Base-by-base conservation (phyloP, 2,888 invertebrate species). In the Griposia aprilina region DNA sequence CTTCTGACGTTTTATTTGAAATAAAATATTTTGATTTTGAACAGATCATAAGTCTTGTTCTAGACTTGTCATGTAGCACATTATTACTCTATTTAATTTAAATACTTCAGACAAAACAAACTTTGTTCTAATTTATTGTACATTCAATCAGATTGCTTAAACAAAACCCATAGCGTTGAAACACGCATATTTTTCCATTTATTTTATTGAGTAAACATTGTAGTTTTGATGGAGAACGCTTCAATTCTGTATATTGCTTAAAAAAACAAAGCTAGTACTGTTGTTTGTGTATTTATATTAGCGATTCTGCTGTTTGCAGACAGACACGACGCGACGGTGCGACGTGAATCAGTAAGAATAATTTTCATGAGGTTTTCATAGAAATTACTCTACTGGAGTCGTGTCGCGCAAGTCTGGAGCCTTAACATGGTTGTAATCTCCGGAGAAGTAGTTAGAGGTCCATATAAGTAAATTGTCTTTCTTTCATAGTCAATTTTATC, bases 201-300 rank as follows among this genome's bases (percentile, higher is more conserved):
- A 67, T 81, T 75, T 71, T 57, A 7, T 23, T n/a, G 20, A 50
- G 30, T 23, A 69, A 60, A 66, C 7, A 36, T 76, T 57, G 20
- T 50, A 77, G 55, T 73, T 76, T 82, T 68, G 50, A 81, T 71
- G 67, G 30, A 81, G 50, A 77, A 70, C 26, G 55, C 82, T 82
- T 62, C 57, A 81, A 70, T 62, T 66, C n/a, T 76, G 30, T 55
- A 23, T 76, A 75, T 76, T 75, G 59, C 23, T 63, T 68, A 36
- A 67, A 74, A 74, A 65, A 75, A 69, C 59, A 68, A 69, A 76
- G n/a, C 48, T 20, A 11, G n/a, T 26, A n/a, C 15, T 36, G 36
- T 71, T 67, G 30, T 69, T n/a, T 60, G 8, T 67, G 30, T 71
- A 30, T 68, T 60, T 70, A 55, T 23, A 66, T 55, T 69, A 36